Evolutionary conservation across 2,797 vertebrate species (phyloP), one percentile per base, ranked within the genome.

Genomic region (Mycteria americana): DNA sequence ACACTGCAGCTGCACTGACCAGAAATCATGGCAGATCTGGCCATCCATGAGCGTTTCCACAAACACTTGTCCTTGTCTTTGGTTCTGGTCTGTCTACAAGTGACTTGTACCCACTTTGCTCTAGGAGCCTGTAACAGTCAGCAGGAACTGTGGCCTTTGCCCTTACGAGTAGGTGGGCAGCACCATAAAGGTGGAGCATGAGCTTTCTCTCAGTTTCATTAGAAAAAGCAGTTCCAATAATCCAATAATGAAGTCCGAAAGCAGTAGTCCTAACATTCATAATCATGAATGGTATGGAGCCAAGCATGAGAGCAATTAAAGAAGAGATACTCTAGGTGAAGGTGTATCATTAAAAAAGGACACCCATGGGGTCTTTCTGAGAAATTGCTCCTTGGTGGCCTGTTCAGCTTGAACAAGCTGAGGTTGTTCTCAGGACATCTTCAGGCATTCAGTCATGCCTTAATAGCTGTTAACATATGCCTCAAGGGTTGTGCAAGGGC

Each of bases 381-480:
- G 70, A 27, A 59, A 39, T 18, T 76, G 45, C 24, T 80, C 30
- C 45, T 51, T 31, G 57, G 43, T 81, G 69, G 25, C 25, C 37
- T 69, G 43, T 48, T 68, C 25, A 23, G 53, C n/a, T 79, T 59
- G 48, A 37, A 68, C 22, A 33, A 68, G 17, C 31, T 21, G 18
- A 37, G 27, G 16, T 21, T 54, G 46, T 37, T 39, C 37, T 63
- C 23, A 25, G 35, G 50, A 51, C 63, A 41, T 2, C 9, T 57
- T 43, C 23, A 62, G 39, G 31, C 31, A 53, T 18, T 60, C 46
- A 31, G 35, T 45, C 35, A 27, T 1, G 4, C 43, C 33, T 74
- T 45, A 60, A 23, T 13, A 56, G 37, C 1, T 2, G 24, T 27
- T 37, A 56, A 25, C 48, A 16, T 8, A 7, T 0, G 0, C 35